Evolutionary conservation across 2,113 vertebrate genomes (phyloP), one percentile per base, ranked within the genome.

Genomic region (Riparia riparia): DNA sequence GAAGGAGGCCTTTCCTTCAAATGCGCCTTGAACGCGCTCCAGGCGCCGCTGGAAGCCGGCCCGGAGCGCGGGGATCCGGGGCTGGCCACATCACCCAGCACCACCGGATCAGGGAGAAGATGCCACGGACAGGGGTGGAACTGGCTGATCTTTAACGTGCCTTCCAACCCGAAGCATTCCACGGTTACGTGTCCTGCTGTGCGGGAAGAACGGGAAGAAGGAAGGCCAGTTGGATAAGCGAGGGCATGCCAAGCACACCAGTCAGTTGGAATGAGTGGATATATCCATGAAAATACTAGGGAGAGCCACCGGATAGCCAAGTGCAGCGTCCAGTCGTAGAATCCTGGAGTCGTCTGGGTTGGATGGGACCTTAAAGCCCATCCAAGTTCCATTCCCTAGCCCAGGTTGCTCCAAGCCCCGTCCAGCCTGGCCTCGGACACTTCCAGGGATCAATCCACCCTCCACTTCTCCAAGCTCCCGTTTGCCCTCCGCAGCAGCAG

Each of bases 11-110:
- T 31, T 72, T 34, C 57, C 22, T 20, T 74, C 71, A 20, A 39
- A 68, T 3, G 0, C 2, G 42, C 47, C 53, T 54, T 28, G n/a
- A 82, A 60, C 0, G 0, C 0, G 2, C 61, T 69, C 60, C 81
- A 9, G 47, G 9, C n/a, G 4, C 28, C 2, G 3, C 68, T 44
- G 65, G 44, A 63, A 81, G 77, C 26, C 0, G 1, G 53, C 0
- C 1, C 2, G 26, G n/a, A 71, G 34, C 1, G 4, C 1, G 0
- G 18, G 18, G 78, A 65, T 21, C 34, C 34, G 14, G 53, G 61
- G 51, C 9, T 20, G 56, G 50, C 11, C 44, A 10, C 7, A 13
- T 6, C 3, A 1, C 4, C 60, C 42, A 19, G 12, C 61, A 47
- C 39, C 41, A 32, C 12, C 0, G 7, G 13, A 34, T 1, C 60